Percentiles rank a stretch among this genome's conserved stretches.
phyloP scores from a whole-genome alignment of 2,797 vertebrate species.

The Danio tinwini region DNA sequence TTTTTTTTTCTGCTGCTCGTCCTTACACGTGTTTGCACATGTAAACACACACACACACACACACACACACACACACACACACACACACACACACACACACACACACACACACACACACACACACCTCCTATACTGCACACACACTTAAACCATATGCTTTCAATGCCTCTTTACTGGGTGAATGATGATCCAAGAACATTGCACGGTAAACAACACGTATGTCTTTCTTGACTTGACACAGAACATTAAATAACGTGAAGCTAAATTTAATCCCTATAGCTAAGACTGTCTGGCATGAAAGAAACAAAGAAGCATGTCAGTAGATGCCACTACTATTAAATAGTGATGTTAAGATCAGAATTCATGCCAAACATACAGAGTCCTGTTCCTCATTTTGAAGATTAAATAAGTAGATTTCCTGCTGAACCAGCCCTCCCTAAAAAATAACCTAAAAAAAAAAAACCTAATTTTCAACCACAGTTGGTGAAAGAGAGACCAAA shows the following conservation, averaged over 20 bases:
- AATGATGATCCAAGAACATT: slow-evolving; percentile 20
- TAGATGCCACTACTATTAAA: slow-evolving; percentile 6
- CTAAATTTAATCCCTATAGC: slow-evolving; percentile 8
- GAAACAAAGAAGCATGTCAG: background rate
- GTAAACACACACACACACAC: slow-evolving; percentile 22
- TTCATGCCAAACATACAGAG: background rate
- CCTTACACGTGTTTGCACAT: slow-evolving; percentile 29
- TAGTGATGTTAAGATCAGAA: background rate
- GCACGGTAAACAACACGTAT: slow-evolving; percentile 49
- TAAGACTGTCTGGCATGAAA: slow-evolving; percentile 8
- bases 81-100: slow-evolving; percentile 40
- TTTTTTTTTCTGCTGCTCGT: background rate
- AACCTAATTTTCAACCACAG: background rate
- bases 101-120: slow-evolving; percentile 40
- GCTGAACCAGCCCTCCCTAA: no score
- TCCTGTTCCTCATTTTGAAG: background rate
- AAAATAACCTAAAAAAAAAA: no score
- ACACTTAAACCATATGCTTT: no score
- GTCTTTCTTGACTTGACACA: slow-evolving; percentile 33
- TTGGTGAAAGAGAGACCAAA: background rate
- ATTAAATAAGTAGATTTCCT: no score
- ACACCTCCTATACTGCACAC: no score
- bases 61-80: no score
- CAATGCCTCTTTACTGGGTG: slow-evolving; percentile 33
- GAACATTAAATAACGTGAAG: slow-evolving; percentile 4